Evolutionary conservation across 2,888 invertebrate species (phyloP), one percentile per base, ranked within the genome.

Genomic region (Heliconius hortense): DNA sequence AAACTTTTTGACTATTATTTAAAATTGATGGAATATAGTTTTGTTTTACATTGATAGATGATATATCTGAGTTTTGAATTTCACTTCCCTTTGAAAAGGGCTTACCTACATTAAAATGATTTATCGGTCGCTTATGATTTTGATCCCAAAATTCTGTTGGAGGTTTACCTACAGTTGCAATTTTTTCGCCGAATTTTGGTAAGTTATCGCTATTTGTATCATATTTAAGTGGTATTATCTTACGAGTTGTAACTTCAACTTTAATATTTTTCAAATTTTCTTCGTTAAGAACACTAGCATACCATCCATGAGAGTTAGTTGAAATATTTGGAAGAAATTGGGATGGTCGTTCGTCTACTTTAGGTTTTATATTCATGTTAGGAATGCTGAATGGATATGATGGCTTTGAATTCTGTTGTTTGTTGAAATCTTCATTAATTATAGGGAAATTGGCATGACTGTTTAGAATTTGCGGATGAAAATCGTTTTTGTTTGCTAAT

Each of bases 371-470:
- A 69, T 73, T 74, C 62, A 73, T 66, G 10, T 43, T 66, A 39
- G 15, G 39, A 64, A 39, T 39, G 11, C 35, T n/a, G 13, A 64
- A 64, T 39, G 64, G 39, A 66, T 79, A 21, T 87, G 85, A 77
- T 70, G 60, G 62, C 53, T 72, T 75, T 70, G 53, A 71, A 67
- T 69, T 56, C 21, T 39, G 26, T 39, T 73, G 43, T 26, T 43
- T 4, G 62, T 63, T 72, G 43, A 83, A 81, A 72, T 85, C 79
- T 59, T 92, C 93, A 80, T 90, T 90, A 24, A 88, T 86, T 89
- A 93, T 90, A 2, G 94, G 94, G 84, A 94, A 94, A 82, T 94
- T 94, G 0, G 94, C 94, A 78, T 94, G 94, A 82, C 94, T 94
- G 75, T 94, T 94, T 18, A 86, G 63, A 70, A 90, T 88, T 24